Evolutionary conservation across 2,797 vertebrate species (phyloP).

Genomic region (Heterohyrax brucei): DNA sequence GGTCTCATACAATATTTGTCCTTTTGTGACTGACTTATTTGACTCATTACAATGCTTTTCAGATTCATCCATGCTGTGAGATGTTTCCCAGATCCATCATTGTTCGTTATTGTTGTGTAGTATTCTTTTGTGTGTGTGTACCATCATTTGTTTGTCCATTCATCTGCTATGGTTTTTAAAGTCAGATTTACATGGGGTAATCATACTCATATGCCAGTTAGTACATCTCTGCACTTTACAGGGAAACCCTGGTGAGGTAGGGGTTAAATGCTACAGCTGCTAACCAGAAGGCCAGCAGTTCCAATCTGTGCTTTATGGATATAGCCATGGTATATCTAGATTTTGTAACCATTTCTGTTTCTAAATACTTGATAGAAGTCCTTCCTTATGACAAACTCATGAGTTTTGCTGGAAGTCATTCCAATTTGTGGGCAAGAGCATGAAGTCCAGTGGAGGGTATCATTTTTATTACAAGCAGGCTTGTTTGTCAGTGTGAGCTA

Average conservation of each 20-base stretch:
- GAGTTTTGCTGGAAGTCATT: background rate
- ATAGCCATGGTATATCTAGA: background rate
- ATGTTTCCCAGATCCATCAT: too few relatives aligned
- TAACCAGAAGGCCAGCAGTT: too few relatives aligned
- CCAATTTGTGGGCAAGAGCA: background rate
- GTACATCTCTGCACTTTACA: background rate
- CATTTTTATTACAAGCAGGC: background rate
- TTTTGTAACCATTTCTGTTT: constrained; percentile 24
- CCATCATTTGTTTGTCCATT: too few relatives aligned
- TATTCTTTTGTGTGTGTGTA: too few relatives aligned
- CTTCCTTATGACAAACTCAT: background rate
- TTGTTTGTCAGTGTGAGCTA: background rate
- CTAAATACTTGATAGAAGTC: background rate
- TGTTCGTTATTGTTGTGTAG: too few relatives aligned
- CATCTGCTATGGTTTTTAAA: background rate
- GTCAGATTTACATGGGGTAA: background rate
- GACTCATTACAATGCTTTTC: too few relatives aligned
- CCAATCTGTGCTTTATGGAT: background rate
- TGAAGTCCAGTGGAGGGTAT: background rate
- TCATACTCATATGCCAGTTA: background rate
- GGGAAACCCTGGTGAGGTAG: too few relatives aligned
- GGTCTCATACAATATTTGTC: too few relatives aligned
- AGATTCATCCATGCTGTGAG: too few relatives aligned
- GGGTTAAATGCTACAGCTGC: too few relatives aligned
- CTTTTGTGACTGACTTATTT: too few relatives aligned